Evolutionary conservation across 2,797 vertebrate genomes (phyloP).

Genomic region (Myotis findleyi): DNA sequence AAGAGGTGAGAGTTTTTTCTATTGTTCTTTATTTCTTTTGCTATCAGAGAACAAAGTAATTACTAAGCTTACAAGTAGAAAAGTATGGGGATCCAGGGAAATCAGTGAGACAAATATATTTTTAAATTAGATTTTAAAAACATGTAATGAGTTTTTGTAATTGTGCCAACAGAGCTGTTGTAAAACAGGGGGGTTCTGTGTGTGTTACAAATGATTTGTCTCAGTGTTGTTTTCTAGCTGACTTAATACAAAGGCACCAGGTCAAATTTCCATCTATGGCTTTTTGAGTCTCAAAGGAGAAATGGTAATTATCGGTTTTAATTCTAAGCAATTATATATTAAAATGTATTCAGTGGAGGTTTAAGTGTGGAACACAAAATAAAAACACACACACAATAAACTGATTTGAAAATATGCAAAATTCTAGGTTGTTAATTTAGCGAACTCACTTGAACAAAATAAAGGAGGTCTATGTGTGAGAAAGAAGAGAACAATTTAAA

Average conservation of each 20-base stretch:
- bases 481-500: not conserved
- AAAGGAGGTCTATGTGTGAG: not conserved
- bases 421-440: slow-evolving; percentile 7
- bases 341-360: not conserved
- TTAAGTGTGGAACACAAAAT: not conserved
- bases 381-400: not conserved
- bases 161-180: not conserved
- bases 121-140: slow-evolving; percentile 18
- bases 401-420: not conserved
- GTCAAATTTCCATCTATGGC: slow-evolving; percentile 7
- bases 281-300: slow-evolving; percentile 6
- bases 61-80: not conserved
- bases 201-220: not conserved
- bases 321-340: slow-evolving; percentile 46
- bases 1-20: not conserved
- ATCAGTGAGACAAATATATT: not conserved
- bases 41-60: not conserved
- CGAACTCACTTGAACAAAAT: not conserved
- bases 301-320: slow-evolving; percentile 38
- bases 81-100: not conserved
- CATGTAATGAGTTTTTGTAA: not conserved
- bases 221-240: not conserved
- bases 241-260: not conserved
- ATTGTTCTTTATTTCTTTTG: not conserved
- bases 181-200: slow-evolving; percentile 6